Evolutionary conservation across 2,113 vertebrate genomes (phyloP).

Genomic region (Probosciger aterrimus): DNA sequence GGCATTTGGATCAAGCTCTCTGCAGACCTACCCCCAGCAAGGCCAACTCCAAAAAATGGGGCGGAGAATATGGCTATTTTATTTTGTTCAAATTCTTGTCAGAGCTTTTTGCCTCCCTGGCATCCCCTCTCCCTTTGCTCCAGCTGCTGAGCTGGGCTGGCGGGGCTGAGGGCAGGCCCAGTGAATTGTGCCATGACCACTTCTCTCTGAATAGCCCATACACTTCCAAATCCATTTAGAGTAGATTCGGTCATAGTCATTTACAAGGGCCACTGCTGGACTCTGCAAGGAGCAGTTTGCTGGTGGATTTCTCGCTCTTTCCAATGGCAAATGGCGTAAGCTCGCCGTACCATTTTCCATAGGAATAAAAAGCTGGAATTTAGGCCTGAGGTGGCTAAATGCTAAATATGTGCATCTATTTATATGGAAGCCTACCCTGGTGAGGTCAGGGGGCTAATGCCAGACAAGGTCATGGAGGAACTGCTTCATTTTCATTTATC

Average conservation of each 20-base stretch:
- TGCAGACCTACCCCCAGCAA: background rate
- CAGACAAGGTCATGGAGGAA: background rate
- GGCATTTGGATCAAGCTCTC: background rate
- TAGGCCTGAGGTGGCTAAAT: background rate
- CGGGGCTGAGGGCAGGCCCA: background rate
- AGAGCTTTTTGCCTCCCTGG: background rate
- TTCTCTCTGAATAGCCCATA: slow-evolving; percentile 13
- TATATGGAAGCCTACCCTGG: background rate
- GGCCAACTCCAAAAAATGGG: background rate
- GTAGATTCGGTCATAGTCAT: slow-evolving; percentile 24
- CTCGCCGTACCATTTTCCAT: background rate
- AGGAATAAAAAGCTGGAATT: background rate
- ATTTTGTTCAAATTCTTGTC: background rate
- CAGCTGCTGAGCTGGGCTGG: slow-evolving; percentile 6
- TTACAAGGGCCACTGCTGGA: slow-evolving; percentile 24
- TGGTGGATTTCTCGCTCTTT: background rate
- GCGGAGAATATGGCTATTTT: background rate
- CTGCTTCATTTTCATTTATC: background rate
- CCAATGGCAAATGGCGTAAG: background rate
- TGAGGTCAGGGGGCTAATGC: background rate
- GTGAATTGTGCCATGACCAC: background rate
- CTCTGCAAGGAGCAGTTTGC: background rate
- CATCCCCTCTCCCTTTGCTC: background rate
- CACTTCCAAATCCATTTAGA: slow-evolving; percentile 14
- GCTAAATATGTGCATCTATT: background rate